Base-by-base conservation (phyloP, 2,888 invertebrate species). In the Rhagonycha fulva region DNA sequence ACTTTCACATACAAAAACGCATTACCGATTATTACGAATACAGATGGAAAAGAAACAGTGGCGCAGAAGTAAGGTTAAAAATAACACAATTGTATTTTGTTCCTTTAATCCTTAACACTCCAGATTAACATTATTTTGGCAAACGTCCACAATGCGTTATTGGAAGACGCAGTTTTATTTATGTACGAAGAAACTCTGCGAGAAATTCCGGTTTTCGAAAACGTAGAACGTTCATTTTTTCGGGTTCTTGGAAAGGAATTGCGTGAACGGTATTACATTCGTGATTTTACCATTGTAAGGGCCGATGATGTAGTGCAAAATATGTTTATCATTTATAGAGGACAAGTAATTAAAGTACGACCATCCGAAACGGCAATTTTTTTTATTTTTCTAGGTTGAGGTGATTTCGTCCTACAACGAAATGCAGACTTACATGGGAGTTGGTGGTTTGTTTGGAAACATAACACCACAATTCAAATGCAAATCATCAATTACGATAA, bases 401-500 rank as follows among this genome's bases (percentile, higher is more conserved):
- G 68, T 75, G 4, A 71, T 89, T 70, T 87, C 87, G 66, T 88
- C 89, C 1, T 89, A 89, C 79, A 89, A 89, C 81, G 89, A 89
- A 85, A 89, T 89, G 88, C 86, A 90, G 23, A 88, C 89, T 3
- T 89, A 88, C 79, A 89, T 90, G 89, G 90, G 90, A 1, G 88
- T 89, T 0, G 90, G 90, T 10, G 90, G 90, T 2, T 89, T 90
- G 88, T 89, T 90, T 78, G 90, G 90, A 3, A 90, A 90, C 76
- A 89, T 90, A 78, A 86, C 87, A 79, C 89, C 89, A 5, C 87
- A 87, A 3, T 80, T 83, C 1, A 88, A 86, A 82, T 89, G 88
- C 79, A 82, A 88, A 68, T 88, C 89, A 0, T 86, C 87, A 82
- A 89, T 90, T 3, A 89, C 89, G 73, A 86, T 89, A 1, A 82